Conservation (phyloP, 1,140 invertebrate species). For the Battus philenor region DNA sequence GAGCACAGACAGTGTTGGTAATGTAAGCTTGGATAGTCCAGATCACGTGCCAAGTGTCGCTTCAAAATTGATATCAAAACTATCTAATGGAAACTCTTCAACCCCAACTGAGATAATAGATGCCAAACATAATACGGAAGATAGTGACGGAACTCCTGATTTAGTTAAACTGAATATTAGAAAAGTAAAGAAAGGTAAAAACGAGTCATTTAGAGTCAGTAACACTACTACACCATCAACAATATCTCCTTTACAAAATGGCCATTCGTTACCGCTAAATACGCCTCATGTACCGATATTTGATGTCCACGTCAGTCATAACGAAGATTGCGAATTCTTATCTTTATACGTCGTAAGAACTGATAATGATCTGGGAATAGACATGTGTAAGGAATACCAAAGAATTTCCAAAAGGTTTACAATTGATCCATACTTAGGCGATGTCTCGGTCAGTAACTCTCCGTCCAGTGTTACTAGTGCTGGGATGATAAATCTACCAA, state of each 20-base stretch:
- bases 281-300: conserved; percentile 63
- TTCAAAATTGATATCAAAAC: conserved; percentile 61
- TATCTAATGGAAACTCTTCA: conserved; percentile 67
- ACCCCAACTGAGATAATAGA: conserved; percentile 47
- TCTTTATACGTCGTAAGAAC: conserved; percentile 66
- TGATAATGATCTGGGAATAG: conserved; percentile 64
- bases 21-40: conserved; percentile 52
- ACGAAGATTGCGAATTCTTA: conserved; percentile 68
- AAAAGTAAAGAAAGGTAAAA: conserved; percentile 48
- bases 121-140: conserved; percentile 27
- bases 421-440: conserved; percentile 63
- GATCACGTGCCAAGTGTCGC: conserved; percentile 50
- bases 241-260: conserved; percentile 67
- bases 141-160: conserved; percentile 54
- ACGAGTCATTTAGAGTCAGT: conserved; percentile 53
- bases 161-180: conserved; percentile 44
- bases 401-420: conserved; percentile 66
- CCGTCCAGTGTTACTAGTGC: conserved; percentile 68
- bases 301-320: conserved; percentile 63
- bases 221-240: conserved; percentile 67
- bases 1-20: conserved; percentile 56
- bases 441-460: conserved; percentile 59
- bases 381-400: conserved; percentile 70
- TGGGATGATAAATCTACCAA: conserved; percentile 63
- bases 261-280: conserved; percentile 54